These are phyloP conservation scores for Mionectes macconnelli DNA, from an alignment of 2,113 vertebrate genomes.

Conservation along the genomic window DNA sequence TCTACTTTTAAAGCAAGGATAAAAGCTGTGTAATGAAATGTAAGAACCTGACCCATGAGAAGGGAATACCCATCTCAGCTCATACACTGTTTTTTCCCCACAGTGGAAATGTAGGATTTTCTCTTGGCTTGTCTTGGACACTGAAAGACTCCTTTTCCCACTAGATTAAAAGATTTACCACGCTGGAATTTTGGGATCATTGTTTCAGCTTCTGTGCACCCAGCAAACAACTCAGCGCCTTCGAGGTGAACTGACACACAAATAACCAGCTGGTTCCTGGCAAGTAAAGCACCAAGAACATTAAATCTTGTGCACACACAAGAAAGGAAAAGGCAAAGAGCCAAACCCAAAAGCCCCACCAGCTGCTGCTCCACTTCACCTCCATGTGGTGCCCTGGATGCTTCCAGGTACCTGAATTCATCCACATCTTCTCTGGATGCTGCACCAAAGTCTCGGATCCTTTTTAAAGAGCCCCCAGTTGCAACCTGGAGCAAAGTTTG, in stretches of 20 bases:
- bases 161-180: background rate
- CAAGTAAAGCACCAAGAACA: background rate
- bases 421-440: background rate
- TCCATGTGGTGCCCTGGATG: rapidly evolving
- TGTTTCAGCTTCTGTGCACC: background rate
- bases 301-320: background rate
- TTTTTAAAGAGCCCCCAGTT: background rate
- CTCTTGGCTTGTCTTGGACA: background rate
- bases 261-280: background rate
- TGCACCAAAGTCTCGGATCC: background rate
- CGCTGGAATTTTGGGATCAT: background rate
- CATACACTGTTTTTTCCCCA: background rate
- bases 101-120: background rate
- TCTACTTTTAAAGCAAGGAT: background rate
- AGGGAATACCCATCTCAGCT: background rate
- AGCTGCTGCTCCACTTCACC: background rate
- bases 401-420: background rate
- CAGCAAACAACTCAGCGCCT: background rate
- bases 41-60: background rate
- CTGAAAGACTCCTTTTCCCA: background rate
- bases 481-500: background rate
- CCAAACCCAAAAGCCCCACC: background rate
- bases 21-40: background rate
- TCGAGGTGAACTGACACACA: background rate
- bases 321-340: background rate